Conservation (phyloP, 2,113 vertebrate species). For the Colossoma macropomum region DNA sequence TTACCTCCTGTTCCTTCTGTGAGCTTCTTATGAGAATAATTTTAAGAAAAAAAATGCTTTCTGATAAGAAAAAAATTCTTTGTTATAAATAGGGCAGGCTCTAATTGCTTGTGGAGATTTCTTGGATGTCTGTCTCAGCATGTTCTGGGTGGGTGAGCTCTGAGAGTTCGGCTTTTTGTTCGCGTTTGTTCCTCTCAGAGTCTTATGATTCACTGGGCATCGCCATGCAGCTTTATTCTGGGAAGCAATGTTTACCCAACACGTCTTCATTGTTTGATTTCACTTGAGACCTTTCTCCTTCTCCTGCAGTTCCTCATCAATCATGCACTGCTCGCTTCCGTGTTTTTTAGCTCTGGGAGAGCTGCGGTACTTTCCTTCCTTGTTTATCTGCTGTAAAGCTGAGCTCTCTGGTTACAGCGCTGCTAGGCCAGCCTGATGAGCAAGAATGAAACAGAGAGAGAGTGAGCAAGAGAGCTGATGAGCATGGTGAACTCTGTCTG, state of each 20-base stretch:
- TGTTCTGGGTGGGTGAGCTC: background rate
- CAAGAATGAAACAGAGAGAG: background rate
- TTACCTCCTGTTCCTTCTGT: too few relatives aligned
- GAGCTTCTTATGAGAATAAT: too few relatives aligned
- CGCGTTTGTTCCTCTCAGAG: constrained; percentile 28
- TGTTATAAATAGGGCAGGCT: too few relatives aligned
- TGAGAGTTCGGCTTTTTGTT: constrained; percentile 8
- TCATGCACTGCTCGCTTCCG: constrained; percentile 18
- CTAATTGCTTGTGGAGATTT: background rate
- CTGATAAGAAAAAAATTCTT: too few relatives aligned
- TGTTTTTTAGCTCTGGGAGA: constrained; percentile 10
- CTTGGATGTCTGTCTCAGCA: background rate
- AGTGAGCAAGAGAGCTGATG: constrained; percentile 9
- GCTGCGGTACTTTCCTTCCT: constrained; percentile 27
- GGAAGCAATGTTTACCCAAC: constrained; percentile 40
- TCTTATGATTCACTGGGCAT: constrained; percentile 41
- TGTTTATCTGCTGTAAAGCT: constrained; percentile 30
- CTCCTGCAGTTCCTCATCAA: constrained; percentile 30
- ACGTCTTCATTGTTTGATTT: constrained; percentile 30
- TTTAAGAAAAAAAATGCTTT: too few relatives aligned
- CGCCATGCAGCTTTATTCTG: constrained; percentile 26
- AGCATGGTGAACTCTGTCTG: constrained; percentile 15
- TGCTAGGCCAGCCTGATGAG: constrained; percentile 5
- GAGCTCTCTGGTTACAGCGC: constrained; percentile 20
- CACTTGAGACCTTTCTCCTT: constrained; percentile 18